phyloP scores from a whole-genome alignment of 2,797 vertebrate genomes.

The Tenualosa ilisha region DNA sequence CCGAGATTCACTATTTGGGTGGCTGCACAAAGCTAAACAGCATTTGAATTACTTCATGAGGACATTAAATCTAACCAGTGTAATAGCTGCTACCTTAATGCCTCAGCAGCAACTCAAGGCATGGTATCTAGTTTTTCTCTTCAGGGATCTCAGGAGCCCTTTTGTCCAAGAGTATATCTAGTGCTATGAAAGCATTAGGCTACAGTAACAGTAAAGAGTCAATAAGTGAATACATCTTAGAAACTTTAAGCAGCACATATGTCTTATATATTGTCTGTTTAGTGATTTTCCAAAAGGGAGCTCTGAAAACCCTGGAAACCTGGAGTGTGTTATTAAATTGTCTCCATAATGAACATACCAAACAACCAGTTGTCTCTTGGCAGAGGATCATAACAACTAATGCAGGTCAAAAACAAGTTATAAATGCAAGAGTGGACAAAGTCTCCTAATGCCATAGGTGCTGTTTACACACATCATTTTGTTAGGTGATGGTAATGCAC shows the following conservation, averaged over 20 bases:
- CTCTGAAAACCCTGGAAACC: constrained; percentile 45
- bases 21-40: neutral
- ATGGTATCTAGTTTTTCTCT: constrained; percentile 24
- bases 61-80: constrained; percentile 19
- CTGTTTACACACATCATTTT: too few species aligned
- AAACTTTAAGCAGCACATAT: constrained; percentile 40
- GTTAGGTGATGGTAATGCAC: too few species aligned
- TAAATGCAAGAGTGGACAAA: neutral
- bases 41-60: constrained; percentile 27
- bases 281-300: constrained; percentile 48
- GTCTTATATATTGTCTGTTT: constrained; percentile 42
- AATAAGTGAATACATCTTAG: constrained; percentile 31
- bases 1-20: neutral
- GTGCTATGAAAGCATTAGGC: neutral
- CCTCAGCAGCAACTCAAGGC: neutral
- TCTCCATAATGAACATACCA: constrained; percentile 39
- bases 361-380: constrained; percentile 22
- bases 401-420: neutral
- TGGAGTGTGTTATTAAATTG: constrained; percentile 44
- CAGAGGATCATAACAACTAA: too few species aligned
- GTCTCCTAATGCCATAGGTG: too few species aligned
- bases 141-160: neutral
- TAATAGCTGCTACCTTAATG: constrained; percentile 15
- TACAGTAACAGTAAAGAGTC: constrained; percentile 36
- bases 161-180: neutral